Base-by-base conservation (phyloP, 2,797 vertebrate genomes). In the Sebastiscus albofasciatus region DNA sequence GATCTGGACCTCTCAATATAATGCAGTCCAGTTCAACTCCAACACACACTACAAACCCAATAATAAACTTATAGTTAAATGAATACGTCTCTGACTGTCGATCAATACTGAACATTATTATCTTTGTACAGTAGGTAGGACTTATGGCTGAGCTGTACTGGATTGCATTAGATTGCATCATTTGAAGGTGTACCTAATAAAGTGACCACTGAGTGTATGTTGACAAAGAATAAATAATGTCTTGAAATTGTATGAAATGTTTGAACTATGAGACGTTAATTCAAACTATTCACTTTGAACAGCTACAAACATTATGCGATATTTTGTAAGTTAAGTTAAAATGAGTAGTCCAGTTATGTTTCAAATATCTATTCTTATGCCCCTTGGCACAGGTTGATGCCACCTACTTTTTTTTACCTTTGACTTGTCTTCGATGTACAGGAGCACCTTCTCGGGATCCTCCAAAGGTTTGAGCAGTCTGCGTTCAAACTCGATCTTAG, bases 371-470 rank as follows among this genome's bases (percentile, higher is more conserved):
- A 29, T 22, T 72, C 3, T 13, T 31, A 42, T 1, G 14, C n/a
- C 36, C 22, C 22, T 65, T 77, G 67, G 8, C 36, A 65, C 20
- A 56, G 33, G 8, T 20, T 67, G n/a, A 46, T 33, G 12, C 65
- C 14, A 77, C 33, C 16, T 3, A 61, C 13, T 3, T 27, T 54
- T 27, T 54, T 77, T 84, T 75, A 91, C 86, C 89, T 79, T 90
- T 18, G 71, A 75, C 64, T 87, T 92, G 84, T 93, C 88, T 54
- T 73, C 18, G 0, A 84, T 75, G 66, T 22, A 77, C 26, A 71
- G 80, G 12, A 93, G 81, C 29, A 93, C 58, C 61, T 83, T 92
- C 22, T 92, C 85, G 8, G 88, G 79, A 11, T 87, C 83, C 54
- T 80, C 88, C 12, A 72, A 39, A 42, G 78, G 77, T 80, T 79